Conservation (phyloP, 2,888 invertebrate species). For the Heliconius cydno region DNA sequence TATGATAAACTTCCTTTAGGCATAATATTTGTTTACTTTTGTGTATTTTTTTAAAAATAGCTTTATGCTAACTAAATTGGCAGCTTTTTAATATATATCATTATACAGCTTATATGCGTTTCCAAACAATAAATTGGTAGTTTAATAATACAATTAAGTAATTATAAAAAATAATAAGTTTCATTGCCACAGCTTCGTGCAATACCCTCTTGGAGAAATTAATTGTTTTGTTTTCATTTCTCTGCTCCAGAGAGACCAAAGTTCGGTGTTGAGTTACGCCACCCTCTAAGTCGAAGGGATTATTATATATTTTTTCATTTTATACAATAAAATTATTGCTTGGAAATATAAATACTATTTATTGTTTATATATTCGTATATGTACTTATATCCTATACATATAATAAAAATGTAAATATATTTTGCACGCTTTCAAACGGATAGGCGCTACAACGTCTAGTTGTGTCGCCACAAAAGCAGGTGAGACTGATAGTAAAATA, state of each 20-base stretch:
- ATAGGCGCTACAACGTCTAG: conserved; percentile 76
- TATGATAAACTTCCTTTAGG: background rate
- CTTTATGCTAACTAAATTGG: background rate
- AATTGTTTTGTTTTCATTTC: too few species aligned
- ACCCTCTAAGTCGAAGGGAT: background rate
- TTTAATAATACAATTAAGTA: too few species aligned
- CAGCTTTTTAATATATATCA: background rate
- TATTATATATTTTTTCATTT: too few species aligned
- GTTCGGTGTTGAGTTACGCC: background rate
- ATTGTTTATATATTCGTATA: background rate
- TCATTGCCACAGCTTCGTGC: too few species aligned
- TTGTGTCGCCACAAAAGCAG: conserved; percentile 75
- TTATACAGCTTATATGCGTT: background rate
- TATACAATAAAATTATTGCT: background rate
- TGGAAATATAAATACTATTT: background rate
- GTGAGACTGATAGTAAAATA: conserved; percentile 64
- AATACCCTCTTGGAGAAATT: too few species aligned
- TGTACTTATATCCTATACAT: background rate
- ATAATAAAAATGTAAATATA: conserved; percentile 11
- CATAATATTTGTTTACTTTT: background rate
- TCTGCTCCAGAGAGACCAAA: background rate
- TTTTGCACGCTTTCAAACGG: conserved; percentile 64
- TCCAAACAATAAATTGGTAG: background rate
- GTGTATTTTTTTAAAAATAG: background rate
- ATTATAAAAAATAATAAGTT: too few species aligned